These are phyloP conservation scores for Coelopa pilipes DNA, from an alignment of 2,888 invertebrate species.

Conservation along the genomic window DNA sequence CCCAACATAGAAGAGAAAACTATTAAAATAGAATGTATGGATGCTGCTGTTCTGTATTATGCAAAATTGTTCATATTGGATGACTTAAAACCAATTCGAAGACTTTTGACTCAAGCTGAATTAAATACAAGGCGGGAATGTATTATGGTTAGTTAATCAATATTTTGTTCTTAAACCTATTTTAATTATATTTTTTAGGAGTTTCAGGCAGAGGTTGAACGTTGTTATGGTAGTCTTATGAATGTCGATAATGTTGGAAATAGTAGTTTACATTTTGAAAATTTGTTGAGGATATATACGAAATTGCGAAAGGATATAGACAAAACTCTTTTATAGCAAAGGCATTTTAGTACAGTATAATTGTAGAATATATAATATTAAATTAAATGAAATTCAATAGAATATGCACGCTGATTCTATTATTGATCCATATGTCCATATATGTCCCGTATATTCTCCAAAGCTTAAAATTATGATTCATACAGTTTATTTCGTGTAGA, in stretches of 20 bases:
- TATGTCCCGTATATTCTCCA: too few relatives aligned
- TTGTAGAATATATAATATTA: too few relatives aligned
- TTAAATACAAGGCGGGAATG: too few relatives aligned
- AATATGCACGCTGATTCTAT: too few relatives aligned
- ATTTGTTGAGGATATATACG: constrained; percentile 51
- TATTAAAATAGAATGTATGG: constrained; percentile 16
- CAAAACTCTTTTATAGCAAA: constrained; percentile 25
- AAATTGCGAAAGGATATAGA: constrained; percentile 50
- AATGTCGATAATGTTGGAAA: constrained; percentile 7
- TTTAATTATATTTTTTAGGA: constrained; percentile 39
- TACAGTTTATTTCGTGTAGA: too few relatives aligned
- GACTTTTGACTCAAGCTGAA: not conserved
- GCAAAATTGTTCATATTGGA: constrained; percentile 22
- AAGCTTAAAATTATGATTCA: too few relatives aligned
- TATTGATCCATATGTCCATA: too few relatives aligned
- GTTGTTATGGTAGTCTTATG: constrained; percentile 47
- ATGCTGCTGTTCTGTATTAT: constrained; percentile 24
- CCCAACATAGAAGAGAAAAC: not conserved
- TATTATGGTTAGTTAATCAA: too few relatives aligned
- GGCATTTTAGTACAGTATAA: too few relatives aligned
- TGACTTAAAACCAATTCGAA: not conserved
- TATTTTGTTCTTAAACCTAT: not conserved
- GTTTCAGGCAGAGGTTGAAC: constrained; percentile 56
- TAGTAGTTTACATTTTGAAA: constrained; percentile 49
- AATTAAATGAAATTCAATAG: too few relatives aligned